Conservation (phyloP, 2,113 vertebrate species). For the Sinosuthora webbiana region DNA sequence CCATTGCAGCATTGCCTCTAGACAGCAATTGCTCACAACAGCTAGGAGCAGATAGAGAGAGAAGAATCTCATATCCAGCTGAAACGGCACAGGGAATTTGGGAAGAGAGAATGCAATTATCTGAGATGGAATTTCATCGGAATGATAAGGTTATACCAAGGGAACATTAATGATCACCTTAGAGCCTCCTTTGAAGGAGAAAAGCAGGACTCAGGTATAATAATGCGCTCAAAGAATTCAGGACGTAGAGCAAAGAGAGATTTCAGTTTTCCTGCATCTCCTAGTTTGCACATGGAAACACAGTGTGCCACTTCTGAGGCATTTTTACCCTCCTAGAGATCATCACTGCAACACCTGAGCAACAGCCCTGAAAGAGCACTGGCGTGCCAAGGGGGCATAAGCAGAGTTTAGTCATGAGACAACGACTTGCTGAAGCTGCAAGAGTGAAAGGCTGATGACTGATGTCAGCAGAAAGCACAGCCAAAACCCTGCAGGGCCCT, state of each 20-base stretch:
- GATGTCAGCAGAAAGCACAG: neutral
- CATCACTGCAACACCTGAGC: neutral
- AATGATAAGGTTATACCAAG: neutral
- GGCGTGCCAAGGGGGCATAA: neutral
- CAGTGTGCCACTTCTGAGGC: neutral
- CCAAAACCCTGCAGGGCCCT: neutral
- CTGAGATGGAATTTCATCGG: neutral
- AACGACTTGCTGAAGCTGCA: neutral
- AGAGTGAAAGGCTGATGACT: neutral
- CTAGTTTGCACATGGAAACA: neutral
- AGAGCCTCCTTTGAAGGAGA: neutral
- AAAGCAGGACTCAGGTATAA: neutral
- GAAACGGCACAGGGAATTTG: neutral
- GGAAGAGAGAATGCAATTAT: neutral
- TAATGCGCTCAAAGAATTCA: neutral
- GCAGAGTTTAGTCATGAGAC: neutral
- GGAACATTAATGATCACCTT: neutral
- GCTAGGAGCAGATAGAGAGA: neutral
- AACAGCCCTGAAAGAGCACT: neutral
- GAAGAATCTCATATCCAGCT: conserved; percentile 11
- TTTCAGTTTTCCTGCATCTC: neutral
- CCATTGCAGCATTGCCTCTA: neutral
- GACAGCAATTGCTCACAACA: neutral
- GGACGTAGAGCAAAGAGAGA: neutral
- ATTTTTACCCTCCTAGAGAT: neutral